Evolutionary conservation across 2,797 vertebrate species (phyloP), one percentile per base, ranked within the genome.

Genomic region (Galaxias olidus): DNA sequence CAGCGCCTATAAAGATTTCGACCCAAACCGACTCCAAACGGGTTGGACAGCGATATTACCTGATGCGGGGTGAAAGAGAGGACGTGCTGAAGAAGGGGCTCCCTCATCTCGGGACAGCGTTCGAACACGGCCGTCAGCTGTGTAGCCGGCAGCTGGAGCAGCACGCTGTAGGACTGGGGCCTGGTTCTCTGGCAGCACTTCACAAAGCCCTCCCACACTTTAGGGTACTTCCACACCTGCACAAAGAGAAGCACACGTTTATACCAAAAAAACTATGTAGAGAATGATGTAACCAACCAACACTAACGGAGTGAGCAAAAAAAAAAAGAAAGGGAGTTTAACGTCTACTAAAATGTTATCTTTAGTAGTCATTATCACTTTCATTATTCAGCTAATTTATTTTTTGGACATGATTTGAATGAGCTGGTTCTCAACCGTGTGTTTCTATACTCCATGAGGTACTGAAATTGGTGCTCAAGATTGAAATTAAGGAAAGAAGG

Each of bases 201-300:
- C 71, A 98, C 95, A 71, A 98, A 98, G 0, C 96, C 96, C 75
- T 98, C 96, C 96, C 96, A 98, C 44, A 98, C 96, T 68, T 98
- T 97, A 12, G 96, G 96, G 66, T 98, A 96, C 82, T 96, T 98
- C 96, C 96, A 98, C 67, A 98, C 96, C 96, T 98, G 71, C 40
- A 54, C 8, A 41, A 45, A 0, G 15, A 7, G 43, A 41, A 43
- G 53, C 11, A 7, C 30, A n/a, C n/a, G n/a, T n/a, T n/a, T n/a
- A n/a, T n/a, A n/a, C n/a, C n/a, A n/a, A n/a, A n/a, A n/a, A 30
- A 30, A 30, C 30, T 2, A 2, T 30, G 30, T 30, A 3, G 63
- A 3, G 63, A 8, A 6, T 8, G 6, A 3, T 14, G 44, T 59
- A 20, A 17, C 42, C 40, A 11, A 10, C 1, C 1, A 8, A 18